Evolutionary conservation across 2,797 vertebrate species (phyloP).

Genomic region (Amphiprion clarkii): DNA sequence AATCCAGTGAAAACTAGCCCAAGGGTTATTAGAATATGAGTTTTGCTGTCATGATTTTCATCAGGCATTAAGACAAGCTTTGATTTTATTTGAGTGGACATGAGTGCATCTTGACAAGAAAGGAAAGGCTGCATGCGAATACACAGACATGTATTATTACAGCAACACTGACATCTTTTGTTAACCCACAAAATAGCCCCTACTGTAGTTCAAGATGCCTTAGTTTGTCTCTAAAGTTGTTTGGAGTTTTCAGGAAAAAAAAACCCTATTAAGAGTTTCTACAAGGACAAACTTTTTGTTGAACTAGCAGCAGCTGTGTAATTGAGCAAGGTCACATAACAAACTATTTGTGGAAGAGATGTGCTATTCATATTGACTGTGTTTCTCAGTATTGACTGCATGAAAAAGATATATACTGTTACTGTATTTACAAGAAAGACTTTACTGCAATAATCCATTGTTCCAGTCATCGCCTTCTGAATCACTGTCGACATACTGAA

Average conservation of each 20-base stretch:
- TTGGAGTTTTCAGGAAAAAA: neutral
- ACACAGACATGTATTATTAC: neutral
- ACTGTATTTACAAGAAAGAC: slow-evolving; percentile 31
- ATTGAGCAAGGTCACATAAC: slow-evolving; percentile 19
- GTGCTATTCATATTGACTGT: slow-evolving; percentile 24
- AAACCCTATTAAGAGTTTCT: slow-evolving; percentile 9
- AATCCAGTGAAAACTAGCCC: slow-evolving; percentile 52
- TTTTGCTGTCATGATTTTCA: slow-evolving; percentile 31
- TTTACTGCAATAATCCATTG: slow-evolving; percentile 43
- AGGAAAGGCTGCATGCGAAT: neutral
- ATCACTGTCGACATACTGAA: slow-evolving; percentile 45
- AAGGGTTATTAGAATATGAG: slow-evolving; percentile 46
- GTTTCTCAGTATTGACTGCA: slow-evolving; percentile 39
- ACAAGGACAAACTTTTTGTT: slow-evolving; percentile 13
- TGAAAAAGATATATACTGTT: slow-evolving; percentile 42
- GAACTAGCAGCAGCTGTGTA: slow-evolving; percentile 27
- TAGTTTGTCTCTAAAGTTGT: slow-evolving; percentile 13
- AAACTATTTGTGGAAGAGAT: slow-evolving; percentile 37
- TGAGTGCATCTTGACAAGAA: neutral
- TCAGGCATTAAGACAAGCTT: slow-evolving; percentile 2
- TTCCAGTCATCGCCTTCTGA: slow-evolving; percentile 49
- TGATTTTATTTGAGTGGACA: neutral
- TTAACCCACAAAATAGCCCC: slow-evolving; percentile 30
- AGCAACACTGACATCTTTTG: slow-evolving; percentile 1
- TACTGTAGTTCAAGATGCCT: neutral